phyloP scores from a whole-genome alignment of 2,113 vertebrate species.

The Pheucticus melanocephalus region DNA sequence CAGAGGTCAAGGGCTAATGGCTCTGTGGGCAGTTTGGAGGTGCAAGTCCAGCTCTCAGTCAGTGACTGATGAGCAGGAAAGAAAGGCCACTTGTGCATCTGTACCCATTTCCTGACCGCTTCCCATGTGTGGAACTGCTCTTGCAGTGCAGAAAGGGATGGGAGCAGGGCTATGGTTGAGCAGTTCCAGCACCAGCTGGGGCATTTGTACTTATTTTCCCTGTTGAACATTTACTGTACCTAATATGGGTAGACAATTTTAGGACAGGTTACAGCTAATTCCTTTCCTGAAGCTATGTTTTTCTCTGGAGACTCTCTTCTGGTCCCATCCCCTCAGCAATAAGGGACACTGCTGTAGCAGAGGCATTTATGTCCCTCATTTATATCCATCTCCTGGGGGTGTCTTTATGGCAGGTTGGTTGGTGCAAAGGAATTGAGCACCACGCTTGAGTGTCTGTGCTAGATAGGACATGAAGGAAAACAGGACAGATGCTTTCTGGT shows the following conservation, averaged over 20 bases:
- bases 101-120: background rate
- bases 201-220: background rate
- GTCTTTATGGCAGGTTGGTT: background rate
- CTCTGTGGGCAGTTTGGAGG: background rate
- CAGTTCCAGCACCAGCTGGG: fast-evolving
- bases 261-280: background rate
- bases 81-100: background rate
- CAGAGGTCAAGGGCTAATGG: background rate
- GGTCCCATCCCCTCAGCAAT: background rate
- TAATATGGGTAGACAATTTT: background rate
- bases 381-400: background rate
- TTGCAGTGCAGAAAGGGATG: background rate
- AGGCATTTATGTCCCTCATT: background rate
- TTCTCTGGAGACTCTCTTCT: background rate
- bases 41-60: background rate
- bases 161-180: fast-evolving
- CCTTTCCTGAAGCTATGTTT: background rate
- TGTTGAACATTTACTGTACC: background rate
- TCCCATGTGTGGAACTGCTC: fast-evolving
- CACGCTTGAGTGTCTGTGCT: background rate
- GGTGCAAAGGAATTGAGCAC: background rate
- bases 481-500: background rate
- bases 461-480: background rate
- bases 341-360: background rate
- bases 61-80: background rate